Evolutionary conservation across 2,888 invertebrate species (phyloP), one percentile per base, ranked within the genome.

Genomic region (Lithophane leautieri): DNA sequence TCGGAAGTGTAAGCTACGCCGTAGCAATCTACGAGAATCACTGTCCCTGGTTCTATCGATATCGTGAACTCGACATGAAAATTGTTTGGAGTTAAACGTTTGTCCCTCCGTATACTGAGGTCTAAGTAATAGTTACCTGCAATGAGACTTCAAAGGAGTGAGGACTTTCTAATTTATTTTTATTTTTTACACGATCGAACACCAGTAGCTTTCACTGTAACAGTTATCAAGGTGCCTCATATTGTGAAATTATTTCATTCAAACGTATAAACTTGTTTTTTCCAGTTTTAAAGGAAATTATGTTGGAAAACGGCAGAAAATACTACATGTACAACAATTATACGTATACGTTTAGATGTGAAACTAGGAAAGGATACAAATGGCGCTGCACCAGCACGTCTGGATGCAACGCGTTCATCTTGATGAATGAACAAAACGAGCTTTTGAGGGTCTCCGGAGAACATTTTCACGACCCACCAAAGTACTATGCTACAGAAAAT

Each of bases 361-460:
- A 62, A 19, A 70, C 73, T n/a, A 83, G 19, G 28, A 22, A 6
- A 3, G 76, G 73, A 7, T 60, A 25, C 9, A 80, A 81, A 22
- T 86, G 85, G 87, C 77, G 87, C 0, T 86, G 86, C 58, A 86
- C 79, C 0, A 83, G 66, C 25, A 85, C 87, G 11, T 81, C 86
- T 0, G 81, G 7, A 47, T 86, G 86, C 54, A 76, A 50, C 11
- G 77, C 81, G 2, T 72, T 50, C 16, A 81, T 86, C 28, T 44
- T 77, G 28, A 50, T 86, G 12, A 81, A 76, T 11, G 61, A 72
- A 12, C 66, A 44, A 0, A 14, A 65, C 14, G 50, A 72, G 42
- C 28, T 86, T 3, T 47, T 78, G 11, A 47, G 22, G 16, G 62
- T 22, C 0, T 52, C 63, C 22, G 87, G 85, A 2, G 25, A 40